A percentile compares a stretch with the other conserved stretches of the same genome.
phyloP scores from a whole-genome alignment of 2,797 vertebrate species.

The Pipistrellus kuhlii region DNA sequence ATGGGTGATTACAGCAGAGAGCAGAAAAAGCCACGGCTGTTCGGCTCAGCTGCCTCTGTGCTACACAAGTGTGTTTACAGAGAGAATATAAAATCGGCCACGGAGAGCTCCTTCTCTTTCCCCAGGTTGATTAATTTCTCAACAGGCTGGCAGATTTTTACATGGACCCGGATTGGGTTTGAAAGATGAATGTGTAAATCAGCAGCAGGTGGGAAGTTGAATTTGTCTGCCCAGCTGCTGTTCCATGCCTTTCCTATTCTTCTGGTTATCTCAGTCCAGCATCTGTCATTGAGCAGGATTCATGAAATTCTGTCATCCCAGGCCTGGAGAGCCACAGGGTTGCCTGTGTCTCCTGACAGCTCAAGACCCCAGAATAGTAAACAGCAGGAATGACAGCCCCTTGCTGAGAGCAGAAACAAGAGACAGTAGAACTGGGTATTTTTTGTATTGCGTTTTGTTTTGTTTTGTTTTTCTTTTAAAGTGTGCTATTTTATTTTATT shows the following conservation, averaged over 20 bases:
- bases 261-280: conserved; percentile 68
- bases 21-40: conserved; percentile 52
- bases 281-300: conserved; percentile 71
- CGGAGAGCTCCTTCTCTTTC: conserved; percentile 65
- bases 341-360: conserved; percentile 4
- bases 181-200: conserved; percentile 73
- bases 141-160: conserved; percentile 72
- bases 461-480: neutral
- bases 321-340: neutral
- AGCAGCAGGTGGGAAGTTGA: conserved; percentile 79
- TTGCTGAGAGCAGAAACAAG: neutral
- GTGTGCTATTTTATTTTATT: too few relatives aligned
- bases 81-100: conserved; percentile 76
- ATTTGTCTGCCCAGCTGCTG: conserved; percentile 78
- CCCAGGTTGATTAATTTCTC: conserved; percentile 81
- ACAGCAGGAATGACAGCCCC: neutral
- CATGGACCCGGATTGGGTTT: conserved; percentile 37
- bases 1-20: conserved; percentile 62
- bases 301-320: conserved; percentile 48
- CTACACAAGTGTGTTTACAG: conserved; percentile 76
- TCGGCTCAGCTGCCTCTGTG: conserved; percentile 70
- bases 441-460: neutral
- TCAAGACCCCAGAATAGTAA: neutral
- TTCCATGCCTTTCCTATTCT: conserved; percentile 54
- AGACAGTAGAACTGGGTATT: neutral